Conservation (phyloP, 2,797 vertebrate species). For the Oreochromis grahami region DNA sequence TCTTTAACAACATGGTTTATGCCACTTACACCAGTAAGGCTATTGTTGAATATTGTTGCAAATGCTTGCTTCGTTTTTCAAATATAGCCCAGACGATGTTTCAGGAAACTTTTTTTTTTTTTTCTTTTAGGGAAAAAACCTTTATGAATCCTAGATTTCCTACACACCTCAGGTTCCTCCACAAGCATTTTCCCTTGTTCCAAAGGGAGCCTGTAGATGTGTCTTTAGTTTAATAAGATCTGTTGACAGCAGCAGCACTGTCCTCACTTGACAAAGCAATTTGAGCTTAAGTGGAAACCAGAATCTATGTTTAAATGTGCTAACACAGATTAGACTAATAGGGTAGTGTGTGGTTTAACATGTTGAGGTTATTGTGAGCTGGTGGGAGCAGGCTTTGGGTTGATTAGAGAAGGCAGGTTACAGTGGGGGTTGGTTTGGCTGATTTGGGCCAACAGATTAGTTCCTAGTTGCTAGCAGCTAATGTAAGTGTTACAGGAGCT, state of each 20-base stretch:
- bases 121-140: background rate
- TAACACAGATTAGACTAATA: constrained; percentile 28
- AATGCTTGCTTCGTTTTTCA: background rate
- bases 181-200: background rate
- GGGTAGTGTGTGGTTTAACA: constrained; percentile 30
- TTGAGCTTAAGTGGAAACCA: background rate
- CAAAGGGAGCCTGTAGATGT: background rate
- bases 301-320: constrained; percentile 32
- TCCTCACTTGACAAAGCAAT: background rate
- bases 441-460: constrained; percentile 62
- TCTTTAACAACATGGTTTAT: background rate
- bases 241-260: background rate
- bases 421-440: constrained; percentile 58
- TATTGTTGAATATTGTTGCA: background rate
- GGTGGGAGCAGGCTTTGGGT: constrained; percentile 48
- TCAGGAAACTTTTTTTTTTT: background rate
- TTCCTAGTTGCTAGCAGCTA: constrained; percentile 26
- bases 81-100: background rate
- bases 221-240: background rate
- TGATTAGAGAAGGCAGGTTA: constrained; percentile 67
- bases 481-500: constrained; percentile 18
- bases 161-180: background rate
- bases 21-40: background rate
- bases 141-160: background rate
- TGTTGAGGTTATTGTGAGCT: constrained; percentile 42